Evolutionary conservation across 2,888 invertebrate species (phyloP).

Genomic region (Germaria angustata): DNA sequence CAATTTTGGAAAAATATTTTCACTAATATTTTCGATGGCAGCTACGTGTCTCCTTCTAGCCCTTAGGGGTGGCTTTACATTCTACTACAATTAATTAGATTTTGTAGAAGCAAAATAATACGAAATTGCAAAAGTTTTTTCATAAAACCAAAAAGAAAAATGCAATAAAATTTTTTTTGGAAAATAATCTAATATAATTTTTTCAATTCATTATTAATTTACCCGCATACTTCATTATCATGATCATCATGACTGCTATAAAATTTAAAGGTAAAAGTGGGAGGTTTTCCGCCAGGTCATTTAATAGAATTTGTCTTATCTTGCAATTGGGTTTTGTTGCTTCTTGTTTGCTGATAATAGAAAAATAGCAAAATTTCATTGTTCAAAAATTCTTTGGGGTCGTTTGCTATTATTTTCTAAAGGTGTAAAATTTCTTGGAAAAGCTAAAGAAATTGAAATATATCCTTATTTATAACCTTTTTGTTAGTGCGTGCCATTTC

Average conservation of each 20-base stretch:
- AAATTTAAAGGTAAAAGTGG: background rate
- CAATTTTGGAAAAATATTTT: no score
- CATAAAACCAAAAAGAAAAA: no score
- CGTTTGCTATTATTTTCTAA: background rate
- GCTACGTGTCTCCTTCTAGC: no score
- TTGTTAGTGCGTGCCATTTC: background rate
- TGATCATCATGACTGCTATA: background rate
- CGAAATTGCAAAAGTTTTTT: no score
- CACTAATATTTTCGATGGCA: no score
- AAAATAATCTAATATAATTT: no score
- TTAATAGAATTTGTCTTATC: slow-evolving; percentile 42
- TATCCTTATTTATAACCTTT: background rate
- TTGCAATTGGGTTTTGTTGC: background rate
- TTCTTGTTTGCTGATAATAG: background rate
- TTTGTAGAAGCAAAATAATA: no score
- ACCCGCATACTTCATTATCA: no score
- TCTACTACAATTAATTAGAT: no score
- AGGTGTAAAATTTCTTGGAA: slow-evolving; percentile 20
- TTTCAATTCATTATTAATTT: no score
- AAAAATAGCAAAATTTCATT: slow-evolving; percentile 23
- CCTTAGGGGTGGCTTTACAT: no score
- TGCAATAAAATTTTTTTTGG: no score
- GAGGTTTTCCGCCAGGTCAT: background rate
- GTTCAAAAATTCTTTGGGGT: slow-evolving; percentile 3
- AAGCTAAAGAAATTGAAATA: slow-evolving; percentile 46